Evolutionary conservation across 2,797 vertebrate species (phyloP).

Genomic region (Cryptoblepharus egeriae): DNA sequence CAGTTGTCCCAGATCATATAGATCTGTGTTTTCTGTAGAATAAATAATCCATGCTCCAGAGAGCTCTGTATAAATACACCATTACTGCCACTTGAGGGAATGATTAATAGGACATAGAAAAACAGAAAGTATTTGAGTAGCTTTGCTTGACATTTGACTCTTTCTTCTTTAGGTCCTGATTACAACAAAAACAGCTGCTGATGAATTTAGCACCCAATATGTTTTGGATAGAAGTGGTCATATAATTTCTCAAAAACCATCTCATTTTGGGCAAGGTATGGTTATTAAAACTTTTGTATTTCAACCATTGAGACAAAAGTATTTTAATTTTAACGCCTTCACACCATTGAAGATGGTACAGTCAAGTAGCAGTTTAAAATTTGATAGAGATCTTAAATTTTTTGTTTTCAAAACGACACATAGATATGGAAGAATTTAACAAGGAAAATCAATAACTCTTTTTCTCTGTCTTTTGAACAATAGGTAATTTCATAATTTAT

Average conservation of each 20-base stretch:
- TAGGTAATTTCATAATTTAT: no score
- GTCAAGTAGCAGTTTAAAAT: not conserved
- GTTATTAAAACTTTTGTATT: not conserved
- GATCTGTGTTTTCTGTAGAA: not conserved
- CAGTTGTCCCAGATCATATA: not conserved
- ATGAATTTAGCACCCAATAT: slow-evolving; percentile 91
- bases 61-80: no score
- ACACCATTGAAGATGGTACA: not conserved
- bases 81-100: not conserved
- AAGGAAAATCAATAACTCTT: not conserved
- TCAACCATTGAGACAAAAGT: not conserved
- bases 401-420: slow-evolving; percentile 1
- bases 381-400: not conserved
- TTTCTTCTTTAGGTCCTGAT: slow-evolving; percentile 83
- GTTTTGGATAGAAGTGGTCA: slow-evolving; percentile 83
- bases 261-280: slow-evolving; percentile 91
- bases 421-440: not conserved
- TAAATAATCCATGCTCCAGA: not conserved
- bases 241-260: slow-evolving; percentile 88
- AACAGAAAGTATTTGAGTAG: slow-evolving; percentile 18
- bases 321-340: not conserved
- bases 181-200: slow-evolving; percentile 88
- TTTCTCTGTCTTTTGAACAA: not conserved
- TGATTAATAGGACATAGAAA: not conserved
- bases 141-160: slow-evolving; percentile 1